Evolutionary conservation across 2,888 invertebrate species (phyloP).

Genomic region (Temnothorax rugatulus): DNA sequence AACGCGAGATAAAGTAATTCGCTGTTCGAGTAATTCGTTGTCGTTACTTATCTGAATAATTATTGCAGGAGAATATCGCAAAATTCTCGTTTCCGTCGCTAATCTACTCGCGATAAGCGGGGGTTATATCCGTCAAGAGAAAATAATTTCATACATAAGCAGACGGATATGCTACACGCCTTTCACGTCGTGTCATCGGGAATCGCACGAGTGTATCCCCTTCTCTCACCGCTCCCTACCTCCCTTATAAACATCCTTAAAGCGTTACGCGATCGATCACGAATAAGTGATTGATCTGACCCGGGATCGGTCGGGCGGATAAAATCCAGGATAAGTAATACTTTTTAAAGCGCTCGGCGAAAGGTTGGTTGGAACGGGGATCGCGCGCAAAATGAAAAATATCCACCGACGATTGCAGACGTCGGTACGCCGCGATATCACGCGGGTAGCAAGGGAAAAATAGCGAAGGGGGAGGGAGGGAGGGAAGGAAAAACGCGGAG

Average conservation of each 20-base stretch:
- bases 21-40: background rate
- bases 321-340: conserved; percentile 57
- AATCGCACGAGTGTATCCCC: conserved; percentile 30
- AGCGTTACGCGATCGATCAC: conserved; percentile 53
- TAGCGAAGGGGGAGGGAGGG: background rate
- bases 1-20: background rate
- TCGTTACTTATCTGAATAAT: background rate
- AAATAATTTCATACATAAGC: conserved; percentile 42
- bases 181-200: conserved; percentile 41
- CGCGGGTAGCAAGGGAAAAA: background rate
- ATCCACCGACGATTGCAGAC: conserved; percentile 53
- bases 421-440: conserved; percentile 38
- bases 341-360: conserved; percentile 46
- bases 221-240: background rate
- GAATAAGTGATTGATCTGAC: conserved; percentile 57
- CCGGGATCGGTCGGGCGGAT: conserved; percentile 53
- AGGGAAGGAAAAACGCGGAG: conserved; percentile 4
- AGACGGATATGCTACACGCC: conserved; percentile 13
- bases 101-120: background rate
- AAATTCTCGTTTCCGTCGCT: background rate
- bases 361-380: conserved; percentile 6
- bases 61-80: background rate
- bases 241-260: conserved; percentile 53
- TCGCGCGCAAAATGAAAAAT: conserved; percentile 53
- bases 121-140: background rate